Conservation (phyloP, 2,888 invertebrate genomes). For the Noctua comes region DNA sequence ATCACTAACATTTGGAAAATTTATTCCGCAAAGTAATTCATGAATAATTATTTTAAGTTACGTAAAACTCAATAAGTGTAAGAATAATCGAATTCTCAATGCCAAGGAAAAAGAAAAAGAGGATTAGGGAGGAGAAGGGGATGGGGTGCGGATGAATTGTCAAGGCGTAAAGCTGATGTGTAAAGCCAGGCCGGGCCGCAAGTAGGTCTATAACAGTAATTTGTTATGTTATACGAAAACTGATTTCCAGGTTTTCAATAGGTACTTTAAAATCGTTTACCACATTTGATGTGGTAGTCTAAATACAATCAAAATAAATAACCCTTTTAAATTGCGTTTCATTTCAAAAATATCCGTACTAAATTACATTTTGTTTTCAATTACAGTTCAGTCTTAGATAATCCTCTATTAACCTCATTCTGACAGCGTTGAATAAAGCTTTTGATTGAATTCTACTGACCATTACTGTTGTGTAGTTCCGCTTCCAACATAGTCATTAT, state of each 20-base stretch:
- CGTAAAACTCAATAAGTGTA: not conserved
- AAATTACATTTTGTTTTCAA: constrained; percentile 7
- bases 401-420: constrained; percentile 50
- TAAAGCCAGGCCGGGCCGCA: not conserved
- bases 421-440: constrained; percentile 13
- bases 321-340: constrained; percentile 2
- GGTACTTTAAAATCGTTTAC: not conserved
- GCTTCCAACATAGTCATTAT: constrained; percentile 40
- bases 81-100: not conserved
- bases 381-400: constrained; percentile 43
- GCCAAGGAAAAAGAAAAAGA: too few species aligned
- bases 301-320: constrained; percentile 11
- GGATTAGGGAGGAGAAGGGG: too few species aligned
- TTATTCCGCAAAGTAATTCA: not conserved
- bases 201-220: not conserved
- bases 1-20: not conserved
- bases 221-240: not conserved
- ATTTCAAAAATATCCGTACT: not conserved
- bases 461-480: constrained; percentile 45
- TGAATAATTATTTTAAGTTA: not conserved
- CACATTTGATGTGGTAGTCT: not conserved
- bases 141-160: not conserved
- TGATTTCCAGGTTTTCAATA: not conserved
- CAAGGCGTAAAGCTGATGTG: not conserved
- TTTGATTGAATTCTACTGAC: constrained; percentile 53